These are phyloP conservation scores for Aplysia californica DNA, from an alignment of 1,140 invertebrate species.

Conservation along the genomic window DNA sequence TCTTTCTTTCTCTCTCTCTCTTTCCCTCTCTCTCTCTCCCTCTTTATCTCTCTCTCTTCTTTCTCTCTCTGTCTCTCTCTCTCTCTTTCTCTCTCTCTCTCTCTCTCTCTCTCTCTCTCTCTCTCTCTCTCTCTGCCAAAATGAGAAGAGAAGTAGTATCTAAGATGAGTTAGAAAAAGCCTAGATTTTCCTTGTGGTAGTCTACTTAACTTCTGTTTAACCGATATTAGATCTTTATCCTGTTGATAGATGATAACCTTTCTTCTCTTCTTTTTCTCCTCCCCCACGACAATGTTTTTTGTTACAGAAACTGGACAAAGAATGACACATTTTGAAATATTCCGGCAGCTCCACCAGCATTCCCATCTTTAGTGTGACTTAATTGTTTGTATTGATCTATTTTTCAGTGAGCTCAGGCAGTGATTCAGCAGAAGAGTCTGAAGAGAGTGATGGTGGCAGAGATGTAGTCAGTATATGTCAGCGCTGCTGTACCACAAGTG, in stretches of 20 bases:
- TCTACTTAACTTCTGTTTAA: too few species aligned
- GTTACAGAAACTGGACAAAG: background rate
- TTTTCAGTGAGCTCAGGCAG: slow-evolving; percentile 14
- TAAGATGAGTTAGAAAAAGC: too few species aligned
- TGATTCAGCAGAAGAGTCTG: slow-evolving; percentile 23
- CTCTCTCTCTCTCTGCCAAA: background rate
- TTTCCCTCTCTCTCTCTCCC: slow-evolving; percentile 22
- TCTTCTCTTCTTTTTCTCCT: background rate
- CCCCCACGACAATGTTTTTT: background rate
- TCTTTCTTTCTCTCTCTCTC: background rate
- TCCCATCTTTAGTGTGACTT: background rate
- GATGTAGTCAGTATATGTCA: slow-evolving; percentile 22
- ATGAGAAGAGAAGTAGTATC: too few species aligned
- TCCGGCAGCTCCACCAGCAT: background rate
- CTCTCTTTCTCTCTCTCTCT: background rate
- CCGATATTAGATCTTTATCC: background rate
- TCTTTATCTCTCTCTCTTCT: slow-evolving; percentile 27
- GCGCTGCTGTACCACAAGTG: slow-evolving; percentile 20
- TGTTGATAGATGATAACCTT: background rate
- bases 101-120: background rate
- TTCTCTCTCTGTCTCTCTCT: slow-evolving; percentile 18
- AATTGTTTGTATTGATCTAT: background rate
- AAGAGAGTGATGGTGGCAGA: slow-evolving; percentile 23
- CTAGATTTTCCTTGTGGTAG: too few species aligned
- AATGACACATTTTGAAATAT: background rate